Conservation (phyloP, 2,888 invertebrate genomes). For the Cylindroiulus punctatus region DNA sequence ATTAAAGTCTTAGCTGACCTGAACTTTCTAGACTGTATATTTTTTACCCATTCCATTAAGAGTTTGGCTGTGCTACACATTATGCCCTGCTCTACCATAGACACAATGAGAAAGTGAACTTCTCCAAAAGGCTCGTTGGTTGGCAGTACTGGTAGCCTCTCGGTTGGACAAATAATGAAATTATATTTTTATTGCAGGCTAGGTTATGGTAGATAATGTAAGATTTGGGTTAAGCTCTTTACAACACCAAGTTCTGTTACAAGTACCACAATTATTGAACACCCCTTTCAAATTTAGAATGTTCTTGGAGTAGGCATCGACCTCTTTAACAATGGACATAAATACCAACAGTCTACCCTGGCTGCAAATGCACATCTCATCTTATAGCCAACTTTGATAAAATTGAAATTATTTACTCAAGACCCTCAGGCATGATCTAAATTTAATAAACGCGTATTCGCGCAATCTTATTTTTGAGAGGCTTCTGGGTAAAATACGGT, state of each 20-base stretch:
- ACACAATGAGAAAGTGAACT: no score
- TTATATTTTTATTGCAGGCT: no score
- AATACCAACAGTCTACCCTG: neutral
- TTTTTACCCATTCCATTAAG: no score
- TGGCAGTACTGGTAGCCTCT: no score
- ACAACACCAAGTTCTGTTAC: neutral
- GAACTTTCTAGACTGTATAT: no score
- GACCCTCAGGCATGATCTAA: neutral
- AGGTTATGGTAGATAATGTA: no score
- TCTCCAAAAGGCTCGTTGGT: no score
- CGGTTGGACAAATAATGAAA: no score
- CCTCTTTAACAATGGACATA: neutral
- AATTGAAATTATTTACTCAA: conserved; percentile 31
- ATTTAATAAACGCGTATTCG: neutral
- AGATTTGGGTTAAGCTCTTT: neutral
- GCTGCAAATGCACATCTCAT: conserved; percentile 1
- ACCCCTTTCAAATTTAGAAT: neutral
- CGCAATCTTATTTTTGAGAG: conserved; percentile 8
- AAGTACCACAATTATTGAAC: neutral
- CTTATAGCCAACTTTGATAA: neutral
- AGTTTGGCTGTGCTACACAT: no score
- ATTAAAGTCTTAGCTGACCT: neutral
- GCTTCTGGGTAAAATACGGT: neutral
- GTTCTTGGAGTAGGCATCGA: neutral
- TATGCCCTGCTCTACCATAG: no score